phyloP scores from a whole-genome alignment of 2,113 vertebrate species.

The Saccopteryx leptura region DNA sequence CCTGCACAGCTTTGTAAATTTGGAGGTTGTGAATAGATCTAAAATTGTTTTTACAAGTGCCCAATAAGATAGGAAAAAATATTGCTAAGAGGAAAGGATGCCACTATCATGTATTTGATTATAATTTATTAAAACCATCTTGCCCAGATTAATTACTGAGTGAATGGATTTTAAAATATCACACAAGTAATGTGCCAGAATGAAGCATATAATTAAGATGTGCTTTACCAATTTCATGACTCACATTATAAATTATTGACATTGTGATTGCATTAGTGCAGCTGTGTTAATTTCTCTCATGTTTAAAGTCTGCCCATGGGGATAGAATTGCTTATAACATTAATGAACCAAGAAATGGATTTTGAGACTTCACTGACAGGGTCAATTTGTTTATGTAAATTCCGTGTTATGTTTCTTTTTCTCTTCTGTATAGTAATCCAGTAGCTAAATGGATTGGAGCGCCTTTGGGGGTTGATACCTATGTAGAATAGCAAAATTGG shows the following conservation, averaged over 20 bases:
- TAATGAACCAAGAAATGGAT: constrained; percentile 21
- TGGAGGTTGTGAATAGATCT: background rate
- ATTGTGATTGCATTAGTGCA: constrained; percentile 20
- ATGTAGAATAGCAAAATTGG: background rate
- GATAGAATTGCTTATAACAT: constrained; percentile 54
- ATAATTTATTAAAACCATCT: constrained; percentile 54
- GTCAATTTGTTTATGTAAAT: background rate
- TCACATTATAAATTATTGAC: constrained; percentile 55
- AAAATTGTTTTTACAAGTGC: constrained; percentile 29
- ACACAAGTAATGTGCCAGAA: constrained; percentile 8
- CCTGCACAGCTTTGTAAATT: background rate
- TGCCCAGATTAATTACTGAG: constrained; percentile 42
- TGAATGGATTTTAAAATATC: constrained; percentile 59
- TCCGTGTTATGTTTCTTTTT: background rate
- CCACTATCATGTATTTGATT: background rate
- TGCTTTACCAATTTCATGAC: constrained; percentile 34
- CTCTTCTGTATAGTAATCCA: background rate
- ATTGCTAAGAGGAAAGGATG: background rate
- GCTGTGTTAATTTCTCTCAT: constrained; percentile 62
- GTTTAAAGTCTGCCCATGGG: constrained; percentile 55
- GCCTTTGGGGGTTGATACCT: background rate
- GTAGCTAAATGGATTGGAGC: background rate
- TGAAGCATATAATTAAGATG: constrained; percentile 67
- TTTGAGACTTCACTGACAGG: background rate
- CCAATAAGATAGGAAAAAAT: background rate